A percentile compares a stretch with the other conserved stretches of the same genome.
These are phyloP conservation scores for Neuroscelio doddi DNA, from an alignment of 2,888 invertebrate genomes.

Conservation along the genomic window DNA sequence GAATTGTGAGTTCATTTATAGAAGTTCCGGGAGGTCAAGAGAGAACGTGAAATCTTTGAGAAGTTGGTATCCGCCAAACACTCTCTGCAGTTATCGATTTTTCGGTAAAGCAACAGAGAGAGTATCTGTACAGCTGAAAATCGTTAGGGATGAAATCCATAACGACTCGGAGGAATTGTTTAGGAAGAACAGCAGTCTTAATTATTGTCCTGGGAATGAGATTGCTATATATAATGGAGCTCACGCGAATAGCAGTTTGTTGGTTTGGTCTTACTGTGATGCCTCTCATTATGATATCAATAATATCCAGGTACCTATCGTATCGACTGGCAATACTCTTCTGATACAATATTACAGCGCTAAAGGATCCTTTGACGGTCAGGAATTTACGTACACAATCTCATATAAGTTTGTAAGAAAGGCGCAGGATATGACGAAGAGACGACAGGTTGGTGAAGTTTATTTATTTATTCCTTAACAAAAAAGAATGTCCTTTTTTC, in stretches of 20 bases:
- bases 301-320: slow-evolving; percentile 62
- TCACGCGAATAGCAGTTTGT: slow-evolving; percentile 53
- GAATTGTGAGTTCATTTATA: slow-evolving; percentile 57
- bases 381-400: slow-evolving; percentile 63
- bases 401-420: slow-evolving; percentile 60
- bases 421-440: slow-evolving; percentile 49
- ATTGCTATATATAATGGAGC: slow-evolving; percentile 62
- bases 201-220: slow-evolving; percentile 61
- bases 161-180: slow-evolving; percentile 35
- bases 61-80: slow-evolving; percentile 62
- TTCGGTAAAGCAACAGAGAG: slow-evolving; percentile 54
- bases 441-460: slow-evolving; percentile 41
- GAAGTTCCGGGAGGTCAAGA: slow-evolving; percentile 51
- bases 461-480: background rate
- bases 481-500: background rate
- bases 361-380: slow-evolving; percentile 61
- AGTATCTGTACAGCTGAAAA: slow-evolving; percentile 58
- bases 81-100: slow-evolving; percentile 60
- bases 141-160: slow-evolving; percentile 49
- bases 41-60: slow-evolving; percentile 57
- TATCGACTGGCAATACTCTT: slow-evolving; percentile 57
- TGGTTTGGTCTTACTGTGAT: slow-evolving; percentile 64
- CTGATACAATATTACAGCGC: slow-evolving; percentile 63
- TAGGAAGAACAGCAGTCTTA: slow-evolving; percentile 49
- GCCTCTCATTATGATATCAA: slow-evolving; percentile 62